Base-by-base conservation (phyloP, 2,113 vertebrate species). In the Anas platyrhynchos region DNA sequence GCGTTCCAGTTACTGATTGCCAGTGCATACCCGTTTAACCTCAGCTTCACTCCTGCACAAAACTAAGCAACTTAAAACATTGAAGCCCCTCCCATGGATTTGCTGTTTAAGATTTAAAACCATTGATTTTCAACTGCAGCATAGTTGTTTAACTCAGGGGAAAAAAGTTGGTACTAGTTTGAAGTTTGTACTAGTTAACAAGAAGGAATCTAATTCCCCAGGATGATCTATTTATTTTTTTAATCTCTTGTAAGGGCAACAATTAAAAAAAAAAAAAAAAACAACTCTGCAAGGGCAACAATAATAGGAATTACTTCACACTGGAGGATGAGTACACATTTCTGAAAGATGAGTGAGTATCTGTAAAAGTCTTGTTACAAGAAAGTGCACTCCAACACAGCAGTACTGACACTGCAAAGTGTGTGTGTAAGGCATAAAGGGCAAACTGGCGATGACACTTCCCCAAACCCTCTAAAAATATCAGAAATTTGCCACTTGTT, bases 61-160 rank as follows among this genome's bases (percentile, higher is more conserved):
- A 90, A 90, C 36, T 69, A 68, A 74, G n/a, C 83, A 90, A 91
- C 36, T 93, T 55, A 88, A 90, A 90, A 81, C 48, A 74, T 2
- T 43, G 65, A 88, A 78, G 48, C 36, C 84, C 62, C 29, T 84
- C 74, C 71, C 26, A 82, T 29, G 36, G 69, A 86, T 84, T 34
- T 78, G 58, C 58, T 91, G 65, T 83, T 95, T 23, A 79, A 84
- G 43, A 88, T 52, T 81, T 63, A 84, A 91, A 84, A 48, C n/a
- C 38, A 75, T 34, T 38, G 34, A 83, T 82, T 71, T 82, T 82
- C 61, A 91, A 95, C 86, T 78, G 36, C 43, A 81, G 63, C 46
- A 25, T 18, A 61, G 56, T 71, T 69, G 17, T 77, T 52, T 38
- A 91, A 83, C 41, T 72, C 38, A 8, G 18, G 55, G 36, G 38